Evolutionary conservation across 30 jellyfish, hydroid and myxozoan species (phyloP), one percentile per base, ranked within the genome.

Genomic region (Cassiopea xamachana): DNA sequence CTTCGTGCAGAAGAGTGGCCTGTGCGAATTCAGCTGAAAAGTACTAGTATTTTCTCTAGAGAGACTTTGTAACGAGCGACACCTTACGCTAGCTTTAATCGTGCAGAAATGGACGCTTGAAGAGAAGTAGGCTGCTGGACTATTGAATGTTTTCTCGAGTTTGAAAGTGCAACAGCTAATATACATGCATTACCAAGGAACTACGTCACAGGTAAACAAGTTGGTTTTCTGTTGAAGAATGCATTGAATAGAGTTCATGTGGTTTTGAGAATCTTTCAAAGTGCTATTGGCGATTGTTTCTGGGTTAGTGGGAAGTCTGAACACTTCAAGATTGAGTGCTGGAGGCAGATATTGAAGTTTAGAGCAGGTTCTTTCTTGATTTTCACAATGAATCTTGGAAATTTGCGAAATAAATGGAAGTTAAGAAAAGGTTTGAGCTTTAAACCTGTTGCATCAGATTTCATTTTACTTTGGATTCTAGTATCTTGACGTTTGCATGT

Each of bases 401-500:
- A 9, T 58, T 70, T 88, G 62, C 48, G 95, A 51, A 80, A 69
- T 88, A 88, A 88, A 79, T 88, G 95, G 95, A 79, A 88, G 18
- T 39, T 88, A 9, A 70, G 95, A 49, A 88, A 88, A 79, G 95
- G 95, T 88, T 58, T 50, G 76, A 51, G 45, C 47, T 45, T 75
- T 17, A 1, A 12, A 1, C n/a, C 18, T 75, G 85, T 39, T 15
- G 12, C 3, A 13, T 3, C 5, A 2, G 18, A 7, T 39, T 5
- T 39, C 62, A 55, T 4, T 2, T 15, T 2, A 13, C 6, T 67
- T 15, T 19, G 76, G 6, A 67, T 67, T n/a, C n/a, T n/a, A n/a
- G 46, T 15, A 2, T 67, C 46, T 14, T 19, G 76, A 14, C 6
- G 2, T 67, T 13, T 67, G 4, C 9, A 9, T 51, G 64, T 9